Evolutionary conservation across 2,113 vertebrate genomes (phyloP).

Genomic region (Chloroceryle aenea): DNA sequence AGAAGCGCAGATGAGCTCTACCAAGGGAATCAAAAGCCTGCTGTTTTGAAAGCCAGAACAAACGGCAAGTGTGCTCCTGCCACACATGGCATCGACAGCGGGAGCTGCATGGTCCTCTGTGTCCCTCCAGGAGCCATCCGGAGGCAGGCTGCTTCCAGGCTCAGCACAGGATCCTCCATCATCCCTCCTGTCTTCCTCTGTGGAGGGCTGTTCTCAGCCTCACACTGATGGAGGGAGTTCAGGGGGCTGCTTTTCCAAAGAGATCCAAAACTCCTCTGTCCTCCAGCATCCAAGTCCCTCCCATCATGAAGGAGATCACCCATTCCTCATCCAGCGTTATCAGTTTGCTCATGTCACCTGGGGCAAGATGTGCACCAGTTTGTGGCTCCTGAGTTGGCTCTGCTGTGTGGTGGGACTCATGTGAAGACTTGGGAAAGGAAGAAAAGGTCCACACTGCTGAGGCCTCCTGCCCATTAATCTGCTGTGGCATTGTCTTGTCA

Average conservation of each 20-base stretch:
- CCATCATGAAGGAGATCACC: background rate
- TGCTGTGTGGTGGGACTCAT: background rate
- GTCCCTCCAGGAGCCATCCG: background rate
- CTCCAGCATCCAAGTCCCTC: background rate
- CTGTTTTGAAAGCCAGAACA: background rate
- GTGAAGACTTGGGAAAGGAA: background rate
- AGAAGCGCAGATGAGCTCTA: constrained; percentile 35
- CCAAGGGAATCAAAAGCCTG: constrained; percentile 30
- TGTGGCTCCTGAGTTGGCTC: background rate
- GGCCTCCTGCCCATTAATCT: background rate
- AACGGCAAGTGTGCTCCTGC: background rate
- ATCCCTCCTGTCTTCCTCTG: background rate
- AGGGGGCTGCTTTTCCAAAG: background rate
- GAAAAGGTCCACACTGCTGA: background rate
- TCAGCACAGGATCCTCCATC: background rate
- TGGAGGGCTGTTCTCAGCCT: background rate
- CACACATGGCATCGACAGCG: background rate
- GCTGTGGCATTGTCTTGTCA: background rate
- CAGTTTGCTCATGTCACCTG: background rate
- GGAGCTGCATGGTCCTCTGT: background rate
- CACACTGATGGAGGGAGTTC: background rate
- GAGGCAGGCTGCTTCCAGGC: background rate
- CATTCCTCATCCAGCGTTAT: fast-evolving
- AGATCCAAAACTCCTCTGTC: background rate
- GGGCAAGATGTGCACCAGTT: background rate